Evolutionary conservation across 2,113 vertebrate genomes (phyloP).

Genomic region (Pangasianodon gigas): DNA sequence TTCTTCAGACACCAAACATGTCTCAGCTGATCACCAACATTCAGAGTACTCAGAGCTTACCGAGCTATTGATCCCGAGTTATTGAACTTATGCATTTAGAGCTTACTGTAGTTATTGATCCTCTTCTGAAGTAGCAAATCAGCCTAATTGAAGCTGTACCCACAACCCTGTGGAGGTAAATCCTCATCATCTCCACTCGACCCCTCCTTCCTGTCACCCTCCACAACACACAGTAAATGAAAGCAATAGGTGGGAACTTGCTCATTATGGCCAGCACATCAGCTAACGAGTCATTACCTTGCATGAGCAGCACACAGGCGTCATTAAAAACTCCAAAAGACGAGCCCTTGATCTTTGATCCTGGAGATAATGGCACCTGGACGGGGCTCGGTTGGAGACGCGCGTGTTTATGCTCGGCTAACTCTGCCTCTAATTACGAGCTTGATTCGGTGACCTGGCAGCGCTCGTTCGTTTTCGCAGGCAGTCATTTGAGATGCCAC

Average conservation of each 20-base stretch:
- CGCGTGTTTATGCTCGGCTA: not conserved
- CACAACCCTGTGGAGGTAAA: no score
- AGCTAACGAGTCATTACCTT: constrained; percentile 37
- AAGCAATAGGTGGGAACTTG: constrained; percentile 32
- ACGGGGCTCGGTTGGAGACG: not conserved
- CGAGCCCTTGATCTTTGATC: constrained; percentile 40
- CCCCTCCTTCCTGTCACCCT: not conserved
- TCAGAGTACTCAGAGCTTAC: not conserved
- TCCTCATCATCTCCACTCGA: constrained; percentile 2
- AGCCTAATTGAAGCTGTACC: not conserved
- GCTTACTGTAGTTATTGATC: not conserved
- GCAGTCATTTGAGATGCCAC: constrained; percentile 1
- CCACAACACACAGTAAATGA: constrained; percentile 11
- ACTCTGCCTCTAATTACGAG: constrained; percentile 16
- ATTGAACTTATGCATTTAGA: not conserved
- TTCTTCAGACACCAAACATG: not conserved
- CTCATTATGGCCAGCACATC: constrained; percentile 26
- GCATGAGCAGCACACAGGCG: constrained; percentile 18
- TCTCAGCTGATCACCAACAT: not conserved
- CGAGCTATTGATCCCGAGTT: no score
- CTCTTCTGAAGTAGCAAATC: not conserved
- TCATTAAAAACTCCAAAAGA: constrained; percentile 39
- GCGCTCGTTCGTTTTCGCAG: not conserved
- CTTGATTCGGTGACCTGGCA: constrained; percentile 15
- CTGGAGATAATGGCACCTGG: constrained; percentile 24